Conservation (phyloP, 2,888 invertebrate species). For the Trissolcus japonicus region DNA sequence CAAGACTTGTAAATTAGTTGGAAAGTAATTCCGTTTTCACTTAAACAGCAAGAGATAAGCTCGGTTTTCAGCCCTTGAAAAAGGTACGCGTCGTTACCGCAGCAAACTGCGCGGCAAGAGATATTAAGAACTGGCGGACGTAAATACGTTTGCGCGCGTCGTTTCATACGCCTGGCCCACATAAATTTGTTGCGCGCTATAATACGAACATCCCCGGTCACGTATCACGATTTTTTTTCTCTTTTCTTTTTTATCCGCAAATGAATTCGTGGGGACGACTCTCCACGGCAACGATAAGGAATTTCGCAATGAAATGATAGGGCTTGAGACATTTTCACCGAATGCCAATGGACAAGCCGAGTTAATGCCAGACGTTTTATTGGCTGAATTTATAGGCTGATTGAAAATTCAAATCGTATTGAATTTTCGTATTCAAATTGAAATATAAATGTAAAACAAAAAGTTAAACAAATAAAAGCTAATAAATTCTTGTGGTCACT, state of each 20-base stretch:
- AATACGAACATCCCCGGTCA: constrained; percentile 16
- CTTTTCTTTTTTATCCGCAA: constrained; percentile 1
- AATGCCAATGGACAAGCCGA: constrained; percentile 12
- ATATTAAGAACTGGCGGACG: constrained; percentile 49
- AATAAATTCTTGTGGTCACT: too few relatives aligned
- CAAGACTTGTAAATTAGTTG: constrained; percentile 50
- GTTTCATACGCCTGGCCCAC: constrained; percentile 22
- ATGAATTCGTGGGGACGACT: constrained; percentile 24
- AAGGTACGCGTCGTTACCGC: constrained; percentile 43
- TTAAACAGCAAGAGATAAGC: constrained; percentile 44
- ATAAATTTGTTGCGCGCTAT: constrained; percentile 29
- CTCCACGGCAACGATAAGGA: constrained; percentile 32
- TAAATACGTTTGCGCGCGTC: constrained; percentile 39
- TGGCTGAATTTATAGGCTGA: constrained; percentile 8
- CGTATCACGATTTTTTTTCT: constrained; percentile 33
- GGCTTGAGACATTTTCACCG: constrained; percentile 19
- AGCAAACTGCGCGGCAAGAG: constrained; percentile 45
- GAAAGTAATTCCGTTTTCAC: constrained; percentile 48
- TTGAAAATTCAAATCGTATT: too few relatives aligned
- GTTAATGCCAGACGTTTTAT: constrained; percentile 25
- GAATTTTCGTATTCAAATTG: too few relatives aligned
- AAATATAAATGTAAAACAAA: too few relatives aligned
- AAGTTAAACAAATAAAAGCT: too few relatives aligned
- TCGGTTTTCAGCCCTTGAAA: constrained; percentile 16
- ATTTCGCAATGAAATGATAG: constrained; percentile 20